Percentiles rank a stretch among this genome's conserved stretches.
These are phyloP conservation scores for Dilophus febrilis DNA, from an alignment of 2,888 invertebrate species.

Conservation along the genomic window DNA sequence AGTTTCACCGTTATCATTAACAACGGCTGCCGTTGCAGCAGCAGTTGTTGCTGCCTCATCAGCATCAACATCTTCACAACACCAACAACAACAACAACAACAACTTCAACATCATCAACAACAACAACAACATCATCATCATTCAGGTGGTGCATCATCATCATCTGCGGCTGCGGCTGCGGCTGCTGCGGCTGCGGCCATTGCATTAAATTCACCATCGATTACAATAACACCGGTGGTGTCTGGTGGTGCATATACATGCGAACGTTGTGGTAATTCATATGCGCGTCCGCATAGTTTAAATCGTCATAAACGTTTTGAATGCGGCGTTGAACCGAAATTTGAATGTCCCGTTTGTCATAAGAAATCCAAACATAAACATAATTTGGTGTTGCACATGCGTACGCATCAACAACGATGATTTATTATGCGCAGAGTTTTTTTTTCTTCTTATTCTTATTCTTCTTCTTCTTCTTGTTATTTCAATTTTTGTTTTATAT, in stretches of 20 bases:
- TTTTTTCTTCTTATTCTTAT: background rate
- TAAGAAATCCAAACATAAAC: constrained; percentile 36
- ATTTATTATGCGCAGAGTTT: constrained; percentile 12
- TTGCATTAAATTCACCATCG: background rate
- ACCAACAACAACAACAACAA: background rate
- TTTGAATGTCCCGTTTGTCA: constrained; percentile 44
- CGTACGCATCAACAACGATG: constrained; percentile 33
- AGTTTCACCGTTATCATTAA: background rate
- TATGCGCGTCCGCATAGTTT: constrained; percentile 39
- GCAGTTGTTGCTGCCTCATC: background rate
- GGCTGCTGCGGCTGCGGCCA: constrained; percentile 1
- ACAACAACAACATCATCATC: constrained; percentile 11
- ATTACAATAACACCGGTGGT: background rate
- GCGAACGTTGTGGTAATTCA: constrained; percentile 38
- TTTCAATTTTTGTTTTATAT: background rate
- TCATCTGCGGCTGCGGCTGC: constrained; percentile 5
- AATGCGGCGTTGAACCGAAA: constrained; percentile 41
- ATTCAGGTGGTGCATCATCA: constrained; percentile 7
- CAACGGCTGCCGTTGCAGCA: background rate
- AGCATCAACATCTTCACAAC: background rate
- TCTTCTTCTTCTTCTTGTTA: background rate
- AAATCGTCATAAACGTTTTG: constrained; percentile 39
- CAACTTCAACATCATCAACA: constrained; percentile 9
- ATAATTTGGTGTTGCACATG: constrained; percentile 32
- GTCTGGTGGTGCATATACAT: constrained; percentile 29